Conservation (phyloP, 2,888 invertebrate genomes). For the Zhuqinia jingwanae region DNA sequence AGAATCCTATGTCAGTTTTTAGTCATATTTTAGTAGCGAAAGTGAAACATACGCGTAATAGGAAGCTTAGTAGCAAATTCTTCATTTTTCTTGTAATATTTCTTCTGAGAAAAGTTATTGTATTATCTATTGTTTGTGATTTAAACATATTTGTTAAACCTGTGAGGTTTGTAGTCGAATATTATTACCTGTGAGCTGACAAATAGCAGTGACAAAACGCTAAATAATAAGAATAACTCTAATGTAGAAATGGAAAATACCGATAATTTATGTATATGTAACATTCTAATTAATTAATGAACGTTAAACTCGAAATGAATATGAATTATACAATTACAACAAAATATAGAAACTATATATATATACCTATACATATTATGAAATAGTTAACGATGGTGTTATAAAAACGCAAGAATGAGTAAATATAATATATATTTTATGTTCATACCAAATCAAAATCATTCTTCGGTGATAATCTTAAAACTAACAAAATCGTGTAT, state of each 20-base stretch:
- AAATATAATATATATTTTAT: not conserved
- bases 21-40: not conserved
- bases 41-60: no score
- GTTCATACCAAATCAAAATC: constrained; percentile 54
- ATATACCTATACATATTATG: not conserved
- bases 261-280: not conserved
- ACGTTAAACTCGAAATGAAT: not conserved
- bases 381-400: constrained; percentile 43
- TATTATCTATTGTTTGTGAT: constrained; percentile 29
- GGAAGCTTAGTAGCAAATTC: no score
- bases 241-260: not conserved
- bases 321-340: no score
- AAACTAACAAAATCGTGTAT: constrained; percentile 64
- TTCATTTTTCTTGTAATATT: no score
- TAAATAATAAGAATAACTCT: not conserved
- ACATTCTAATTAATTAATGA: no score
- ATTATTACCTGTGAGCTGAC: constrained; percentile 47
- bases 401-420: constrained; percentile 38
- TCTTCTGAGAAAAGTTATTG: no score
- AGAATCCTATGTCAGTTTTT: not conserved
- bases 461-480: constrained; percentile 66
- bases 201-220: not conserved
- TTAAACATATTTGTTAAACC: constrained; percentile 17
- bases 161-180: constrained; percentile 47
- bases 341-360: not conserved